Conservation (phyloP, 2,797 vertebrate species). For the Poeciliopsis paucimaculata region DNA sequence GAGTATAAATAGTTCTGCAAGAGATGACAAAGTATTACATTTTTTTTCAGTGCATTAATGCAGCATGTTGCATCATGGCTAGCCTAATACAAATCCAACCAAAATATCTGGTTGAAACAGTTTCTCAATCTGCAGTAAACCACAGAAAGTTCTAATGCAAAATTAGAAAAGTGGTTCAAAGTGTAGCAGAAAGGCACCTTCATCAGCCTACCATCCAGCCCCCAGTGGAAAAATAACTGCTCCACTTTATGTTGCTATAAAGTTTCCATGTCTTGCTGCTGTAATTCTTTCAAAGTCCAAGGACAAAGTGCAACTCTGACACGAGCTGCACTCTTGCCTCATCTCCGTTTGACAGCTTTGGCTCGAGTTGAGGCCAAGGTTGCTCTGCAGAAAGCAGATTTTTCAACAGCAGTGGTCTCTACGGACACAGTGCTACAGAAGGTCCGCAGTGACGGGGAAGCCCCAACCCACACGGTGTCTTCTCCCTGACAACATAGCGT, state of each 20-base stretch:
- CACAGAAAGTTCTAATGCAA: neutral
- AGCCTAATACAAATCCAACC: neutral
- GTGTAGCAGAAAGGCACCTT: constrained; percentile 43
- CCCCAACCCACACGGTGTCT: constrained; percentile 44
- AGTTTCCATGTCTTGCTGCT: constrained; percentile 31
- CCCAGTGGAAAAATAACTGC: constrained; percentile 53
- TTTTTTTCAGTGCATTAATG: neutral
- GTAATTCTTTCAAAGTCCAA: constrained; percentile 37
- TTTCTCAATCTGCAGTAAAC: constrained; percentile 12
- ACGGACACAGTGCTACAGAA: constrained; percentile 11
- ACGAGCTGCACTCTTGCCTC: constrained; percentile 2
- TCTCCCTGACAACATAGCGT: constrained; percentile 54
- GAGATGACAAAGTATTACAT: neutral
- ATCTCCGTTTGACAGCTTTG: constrained; percentile 26
- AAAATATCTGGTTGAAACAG: neutral
- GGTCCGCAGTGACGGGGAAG: constrained; percentile 45
- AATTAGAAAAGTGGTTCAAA: constrained; percentile 26
- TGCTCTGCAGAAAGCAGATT: constrained; percentile 21
- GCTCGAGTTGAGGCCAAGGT: constrained; percentile 22
- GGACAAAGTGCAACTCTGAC: constrained; percentile 50
- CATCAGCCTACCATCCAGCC: constrained; percentile 25
- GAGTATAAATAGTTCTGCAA: neutral
- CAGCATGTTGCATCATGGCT: neutral
- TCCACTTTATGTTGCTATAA: constrained; percentile 52
- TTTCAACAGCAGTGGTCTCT: constrained; percentile 14